Base-by-base conservation (phyloP, 2,888 invertebrate species). In the Acholoe squamosa region DNA sequence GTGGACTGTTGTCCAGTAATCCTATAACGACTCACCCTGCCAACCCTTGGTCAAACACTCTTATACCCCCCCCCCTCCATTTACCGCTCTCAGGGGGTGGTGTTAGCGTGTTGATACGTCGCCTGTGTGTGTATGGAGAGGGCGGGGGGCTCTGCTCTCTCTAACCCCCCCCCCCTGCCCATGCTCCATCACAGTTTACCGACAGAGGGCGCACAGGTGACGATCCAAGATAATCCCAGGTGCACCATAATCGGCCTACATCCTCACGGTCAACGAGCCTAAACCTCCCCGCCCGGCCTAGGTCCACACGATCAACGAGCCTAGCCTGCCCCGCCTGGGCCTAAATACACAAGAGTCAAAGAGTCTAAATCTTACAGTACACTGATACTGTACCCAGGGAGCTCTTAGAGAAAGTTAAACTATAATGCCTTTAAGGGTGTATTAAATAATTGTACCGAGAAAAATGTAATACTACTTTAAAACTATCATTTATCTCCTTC, bases 1-100 rank as follows among this genome's bases (percentile, higher is more conserved):
- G n/a, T n/a, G n/a, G 61, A 7, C 61, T n/a, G 71, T 71, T 71
- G 71, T 71, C 71, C 28, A 43, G 28, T 71, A 71, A 71, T 71
- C 71, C 71, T 16, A 28, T 71, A 71, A 71, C 71, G 71, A 71
- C n/a, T 14, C n/a, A 14, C 71, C 71, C 71, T 14, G 71, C 25
- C 19, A 14, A 71, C n/a, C 71, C 71, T n/a, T 71, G 28, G 71
- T 25, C 71, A 71, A 71, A 71, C 71, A 71, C 28, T 71, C 31
- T 5, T 22, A 19, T 5, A n/a, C 61, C 61, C 43, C 43, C 43
- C 10, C 43, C 10, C 43, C 43, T 43, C 43, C 3, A 3, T 10
- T 10, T 43, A 10, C 43, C 43, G 5, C 43, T 19, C 61, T n/a
- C 61, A n/a, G 61, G 61, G 61, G 61, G 61, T n/a, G 61, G 71